phyloP scores from a whole-genome alignment of 2,888 invertebrate genomes.

The Apomyelois bistriatella region DNA sequence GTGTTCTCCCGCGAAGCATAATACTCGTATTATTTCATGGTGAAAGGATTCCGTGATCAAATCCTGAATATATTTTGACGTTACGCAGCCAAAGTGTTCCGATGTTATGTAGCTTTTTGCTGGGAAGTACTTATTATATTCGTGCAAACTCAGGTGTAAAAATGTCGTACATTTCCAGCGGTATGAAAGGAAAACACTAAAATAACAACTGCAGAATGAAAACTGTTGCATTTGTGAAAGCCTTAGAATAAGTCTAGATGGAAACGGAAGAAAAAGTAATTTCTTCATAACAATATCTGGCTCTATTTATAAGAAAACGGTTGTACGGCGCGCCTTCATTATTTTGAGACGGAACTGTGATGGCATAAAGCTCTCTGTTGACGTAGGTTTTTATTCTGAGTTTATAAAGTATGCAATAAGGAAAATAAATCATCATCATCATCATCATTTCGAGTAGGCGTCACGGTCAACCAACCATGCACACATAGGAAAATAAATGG shows the following conservation, averaged over 20 bases:
- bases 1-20: conserved; percentile 26
- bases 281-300: conserved; percentile 49
- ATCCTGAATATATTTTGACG: conserved; percentile 23
- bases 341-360: conserved; percentile 49
- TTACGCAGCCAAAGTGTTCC: conserved; percentile 7
- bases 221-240: conserved; percentile 20
- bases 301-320: conserved; percentile 51
- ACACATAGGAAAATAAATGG: too few species aligned
- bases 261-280: conserved; percentile 29
- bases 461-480: too few species aligned
- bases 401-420: too few species aligned
- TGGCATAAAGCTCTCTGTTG: conserved; percentile 38
- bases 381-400: conserved; percentile 14
- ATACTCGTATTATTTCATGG: conserved; percentile 28
- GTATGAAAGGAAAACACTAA: not conserved
- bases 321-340: conserved; percentile 54
- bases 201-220: conserved; percentile 13
- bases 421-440: too few species aligned
- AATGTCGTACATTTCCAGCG: not conserved
- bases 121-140: not conserved
- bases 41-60: conserved; percentile 27
- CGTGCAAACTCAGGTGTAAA: conserved; percentile 6
- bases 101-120: conserved; percentile 9
- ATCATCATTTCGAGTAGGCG: too few species aligned
- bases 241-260: conserved; percentile 23